Evolutionary conservation across 2,888 invertebrate genomes (phyloP).

Genomic region (Agonopterix arenella): DNA sequence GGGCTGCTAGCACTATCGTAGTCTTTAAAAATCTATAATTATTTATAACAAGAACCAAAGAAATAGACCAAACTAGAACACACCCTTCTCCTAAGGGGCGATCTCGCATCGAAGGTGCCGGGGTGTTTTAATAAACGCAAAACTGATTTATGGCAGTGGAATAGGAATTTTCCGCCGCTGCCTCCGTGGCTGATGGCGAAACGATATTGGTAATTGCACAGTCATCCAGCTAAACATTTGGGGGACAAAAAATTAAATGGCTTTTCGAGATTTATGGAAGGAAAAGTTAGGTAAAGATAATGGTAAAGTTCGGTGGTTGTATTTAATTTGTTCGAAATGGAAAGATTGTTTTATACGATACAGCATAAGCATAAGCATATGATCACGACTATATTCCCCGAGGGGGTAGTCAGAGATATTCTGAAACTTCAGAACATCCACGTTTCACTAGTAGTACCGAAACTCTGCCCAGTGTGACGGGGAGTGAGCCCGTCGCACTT

Average conservation of each 20-base stretch:
- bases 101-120: conserved; percentile 39
- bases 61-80: conserved; percentile 1
- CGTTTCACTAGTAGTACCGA: no score
- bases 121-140: conserved; percentile 60
- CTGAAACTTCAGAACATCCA: no score
- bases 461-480: no score
- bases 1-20: neutral
- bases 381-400: no score
- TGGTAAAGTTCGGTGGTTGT: neutral
- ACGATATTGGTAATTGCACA: conserved; percentile 55
- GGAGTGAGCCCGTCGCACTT: no score
- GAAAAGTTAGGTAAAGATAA: neutral
- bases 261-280: neutral
- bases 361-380: no score
- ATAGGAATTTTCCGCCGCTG: conserved; percentile 49
- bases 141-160: conserved; percentile 62
- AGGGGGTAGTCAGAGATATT: no score
- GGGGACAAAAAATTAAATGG: conserved; percentile 11
- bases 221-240: conserved; percentile 45
- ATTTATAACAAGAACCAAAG: neutral
- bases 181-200: conserved; percentile 31
- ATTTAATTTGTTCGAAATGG: conserved; percentile 4
- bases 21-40: neutral
- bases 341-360: neutral
- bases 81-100: conserved; percentile 23